Base-by-base conservation (phyloP, 1,140 invertebrate species). In the Lanistes nyassanus region DNA sequence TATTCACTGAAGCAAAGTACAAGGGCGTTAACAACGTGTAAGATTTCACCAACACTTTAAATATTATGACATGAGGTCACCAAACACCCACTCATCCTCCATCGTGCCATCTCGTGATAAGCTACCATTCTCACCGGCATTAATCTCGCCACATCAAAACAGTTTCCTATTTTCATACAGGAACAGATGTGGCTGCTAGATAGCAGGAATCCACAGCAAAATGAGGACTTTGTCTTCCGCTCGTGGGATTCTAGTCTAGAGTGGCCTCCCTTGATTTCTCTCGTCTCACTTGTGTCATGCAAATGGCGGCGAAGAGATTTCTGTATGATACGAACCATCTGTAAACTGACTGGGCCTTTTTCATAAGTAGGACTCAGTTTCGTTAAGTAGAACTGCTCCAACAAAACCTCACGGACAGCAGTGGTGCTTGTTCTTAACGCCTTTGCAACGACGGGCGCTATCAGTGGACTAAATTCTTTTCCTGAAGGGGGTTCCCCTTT, bases 101-200 rank as follows among this genome's bases (percentile, higher is more conserved):
- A 60, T 60, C 56, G n/a, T 60, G 56, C 56, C 29, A 60, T 60
- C 56, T n/a, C 3, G 9, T 31, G 56, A 60, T 60, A 60, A 60
- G 56, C 56, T 23, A 23, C 56, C 56, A 60, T 60, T 60, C 56
- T 60, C 56, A 31, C 56, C 6, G 29, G 56, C 56, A 60, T 31
- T 26, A 31, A 60, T n/a, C 56, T 31, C 29, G 56, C 56, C 56
- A 11, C 56, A 60, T 60, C 56, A 60, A 60, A 60, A 60, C 56
- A 60, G 56, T 60, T 60, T 60, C n/a, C 56, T 60, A 60, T 60
- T 60, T 60, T 60, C 56, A 60, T 60, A 23, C 23, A 60, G n/a
- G 3, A 9, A 31, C n/a, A 60, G 56, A 60, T 60, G 56, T 31
- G n/a, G n/a, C 29, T 31, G 2, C 1, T 23, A 60, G 56, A 60